Percentiles rank a stretch among this genome's conserved stretches.
These are phyloP conservation scores for Mythimna vitellina DNA, from an alignment of 2,888 invertebrate genomes.

Conservation along the genomic window DNA sequence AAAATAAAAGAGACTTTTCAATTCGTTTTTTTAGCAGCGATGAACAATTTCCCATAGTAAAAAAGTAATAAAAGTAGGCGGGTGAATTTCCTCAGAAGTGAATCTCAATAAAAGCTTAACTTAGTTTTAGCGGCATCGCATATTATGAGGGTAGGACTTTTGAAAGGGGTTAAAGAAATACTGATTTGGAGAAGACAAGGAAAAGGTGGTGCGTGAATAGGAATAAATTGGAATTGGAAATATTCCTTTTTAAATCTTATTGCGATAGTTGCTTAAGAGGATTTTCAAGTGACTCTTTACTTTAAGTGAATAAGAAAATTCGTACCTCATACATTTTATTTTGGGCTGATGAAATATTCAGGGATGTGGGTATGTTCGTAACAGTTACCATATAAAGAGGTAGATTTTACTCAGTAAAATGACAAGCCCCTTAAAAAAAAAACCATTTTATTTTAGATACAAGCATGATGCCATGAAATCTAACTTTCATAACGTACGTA, in stretches of 20 bases:
- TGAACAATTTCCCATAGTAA: conserved; percentile 74
- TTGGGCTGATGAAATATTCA: neutral
- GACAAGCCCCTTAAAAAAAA: too few species aligned
- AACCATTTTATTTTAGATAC: too few species aligned
- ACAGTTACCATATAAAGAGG: too few species aligned
- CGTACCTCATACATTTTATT: neutral
- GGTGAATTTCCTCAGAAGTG: conserved; percentile 79
- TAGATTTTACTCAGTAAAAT: too few species aligned
- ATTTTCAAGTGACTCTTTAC: conserved; percentile 42
- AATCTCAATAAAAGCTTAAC: conserved; percentile 81
- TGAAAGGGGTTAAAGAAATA: conserved; percentile 86
- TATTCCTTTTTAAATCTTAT: conserved; percentile 65
- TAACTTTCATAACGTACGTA: neutral
- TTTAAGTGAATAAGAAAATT: conserved; percentile 1
- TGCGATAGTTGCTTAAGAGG: conserved; percentile 62
- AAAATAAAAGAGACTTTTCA: conserved; percentile 59
- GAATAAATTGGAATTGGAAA: conserved; percentile 81
- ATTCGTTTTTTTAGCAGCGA: conserved; percentile 70
- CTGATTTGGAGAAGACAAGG: conserved; percentile 84
- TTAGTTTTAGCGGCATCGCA: conserved; percentile 68
- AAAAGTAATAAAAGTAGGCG: conserved; percentile 80
- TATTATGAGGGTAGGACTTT: conserved; percentile 83
- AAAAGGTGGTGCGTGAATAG: conserved; percentile 84
- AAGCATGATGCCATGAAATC: neutral
- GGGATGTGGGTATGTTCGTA: too few species aligned